A percentile compares a stretch with the other conserved stretches of the same genome.
These are phyloP conservation scores for Malacoraja senta DNA, from an alignment of 2,797 vertebrate genomes.

Conservation along the genomic window DNA sequence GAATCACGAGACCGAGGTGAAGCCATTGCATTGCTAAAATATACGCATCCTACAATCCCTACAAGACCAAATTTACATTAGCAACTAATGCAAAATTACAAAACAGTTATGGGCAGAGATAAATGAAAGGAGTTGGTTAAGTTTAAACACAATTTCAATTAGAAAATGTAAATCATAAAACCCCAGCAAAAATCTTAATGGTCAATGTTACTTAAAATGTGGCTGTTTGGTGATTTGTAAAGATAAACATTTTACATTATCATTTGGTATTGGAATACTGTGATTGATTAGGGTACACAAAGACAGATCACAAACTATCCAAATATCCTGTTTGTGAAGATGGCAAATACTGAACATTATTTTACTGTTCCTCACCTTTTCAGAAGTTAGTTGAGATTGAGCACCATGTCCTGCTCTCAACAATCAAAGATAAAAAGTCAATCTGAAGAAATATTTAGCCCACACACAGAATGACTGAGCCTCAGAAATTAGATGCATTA, in stretches of 20 bases:
- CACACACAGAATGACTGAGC: background rate
- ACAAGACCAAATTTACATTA: background rate
- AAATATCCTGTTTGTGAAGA: too few species aligned
- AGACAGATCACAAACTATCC: background rate
- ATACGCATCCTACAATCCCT: too few species aligned
- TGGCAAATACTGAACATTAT: too few species aligned
- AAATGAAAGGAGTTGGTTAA: background rate
- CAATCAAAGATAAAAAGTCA: background rate
- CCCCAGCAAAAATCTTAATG: background rate
- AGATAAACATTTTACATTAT: background rate
- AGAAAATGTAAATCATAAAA: background rate
- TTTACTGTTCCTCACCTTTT: too few species aligned
- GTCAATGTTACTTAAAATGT: too few species aligned
- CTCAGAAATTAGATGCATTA: background rate
- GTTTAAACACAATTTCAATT: background rate
- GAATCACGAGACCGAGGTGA: background rate
- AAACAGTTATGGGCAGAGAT: too few species aligned
- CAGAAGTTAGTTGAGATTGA: background rate
- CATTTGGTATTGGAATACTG: background rate
- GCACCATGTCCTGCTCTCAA: background rate
- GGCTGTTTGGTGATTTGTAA: background rate
- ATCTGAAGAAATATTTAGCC: background rate
- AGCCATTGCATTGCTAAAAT: too few species aligned
- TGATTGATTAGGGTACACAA: background rate
- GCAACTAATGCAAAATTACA: background rate